A percentile compares a stretch with the other conserved stretches of the same genome.
Conservation (phyloP, 2,113 vertebrate species). For the Syngnathus floridae region DNA sequence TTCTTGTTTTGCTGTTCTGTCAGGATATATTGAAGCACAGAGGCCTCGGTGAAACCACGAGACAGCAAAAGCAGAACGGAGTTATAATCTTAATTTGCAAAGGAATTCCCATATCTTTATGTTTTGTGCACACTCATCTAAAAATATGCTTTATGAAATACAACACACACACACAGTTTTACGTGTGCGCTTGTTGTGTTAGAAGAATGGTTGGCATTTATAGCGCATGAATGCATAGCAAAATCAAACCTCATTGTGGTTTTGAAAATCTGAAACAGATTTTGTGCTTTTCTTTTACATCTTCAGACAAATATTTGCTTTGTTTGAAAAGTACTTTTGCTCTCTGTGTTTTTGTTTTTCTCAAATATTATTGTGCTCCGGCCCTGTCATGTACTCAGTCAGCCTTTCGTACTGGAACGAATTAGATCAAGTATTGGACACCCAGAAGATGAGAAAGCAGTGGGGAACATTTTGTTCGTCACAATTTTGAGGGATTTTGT, state of each 20-base stretch:
- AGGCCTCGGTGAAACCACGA: conserved; percentile 20
- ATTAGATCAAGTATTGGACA: conserved; percentile 1
- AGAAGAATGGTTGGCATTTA: not conserved
- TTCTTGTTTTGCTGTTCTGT: conserved; percentile 33
- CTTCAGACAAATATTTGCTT: not conserved
- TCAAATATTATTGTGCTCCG: not conserved
- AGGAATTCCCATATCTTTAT: conserved; percentile 9
- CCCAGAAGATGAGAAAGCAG: not conserved
- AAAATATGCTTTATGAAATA: not conserved
- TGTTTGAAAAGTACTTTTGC: not conserved
- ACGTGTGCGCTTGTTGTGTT: not conserved
- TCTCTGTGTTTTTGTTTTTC: conserved; percentile 6
- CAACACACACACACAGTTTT: not conserved
- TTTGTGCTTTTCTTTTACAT: not conserved
- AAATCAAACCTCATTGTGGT: not conserved
- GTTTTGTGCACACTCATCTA: conserved; percentile 27
- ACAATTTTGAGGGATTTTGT: not conserved
- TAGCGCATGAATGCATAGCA: not conserved
- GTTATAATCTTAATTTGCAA: conserved; percentile 27
- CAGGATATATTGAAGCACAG: conserved; percentile 33
- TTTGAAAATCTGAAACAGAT: conserved; percentile 1
- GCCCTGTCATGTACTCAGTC: not conserved
- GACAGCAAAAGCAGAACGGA: conserved; percentile 35
- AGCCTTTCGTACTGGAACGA: not conserved
- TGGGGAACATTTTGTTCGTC: not conserved